Conservation (phyloP, 1,140 invertebrate species). For the Wasmannia auropunctata region DNA sequence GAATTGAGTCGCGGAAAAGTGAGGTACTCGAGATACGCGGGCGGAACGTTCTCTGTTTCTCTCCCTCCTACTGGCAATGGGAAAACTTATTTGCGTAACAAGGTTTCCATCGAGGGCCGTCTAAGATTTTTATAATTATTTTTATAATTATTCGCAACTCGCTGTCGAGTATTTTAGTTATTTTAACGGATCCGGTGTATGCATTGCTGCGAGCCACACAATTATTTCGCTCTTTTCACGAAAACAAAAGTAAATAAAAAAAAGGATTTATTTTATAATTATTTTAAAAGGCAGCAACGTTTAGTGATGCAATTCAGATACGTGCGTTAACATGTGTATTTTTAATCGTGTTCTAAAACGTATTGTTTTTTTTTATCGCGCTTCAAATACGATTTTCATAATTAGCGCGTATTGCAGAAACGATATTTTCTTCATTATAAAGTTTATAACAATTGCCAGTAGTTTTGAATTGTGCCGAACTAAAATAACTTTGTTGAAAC, state of each 20-base stretch:
- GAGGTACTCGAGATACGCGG: background rate
- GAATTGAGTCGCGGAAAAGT: constrained; percentile 34
- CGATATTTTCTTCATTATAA: background rate
- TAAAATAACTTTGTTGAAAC: background rate
- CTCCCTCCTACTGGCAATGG: background rate
- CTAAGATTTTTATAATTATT: constrained; percentile 2
- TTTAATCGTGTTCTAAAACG: background rate
- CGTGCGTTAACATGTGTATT: background rate
- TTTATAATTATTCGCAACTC: background rate
- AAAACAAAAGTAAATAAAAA: background rate
- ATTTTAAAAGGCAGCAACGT: background rate
- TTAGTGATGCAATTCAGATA: background rate
- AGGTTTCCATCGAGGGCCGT: background rate
- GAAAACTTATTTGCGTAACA: background rate
- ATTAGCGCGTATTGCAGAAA: background rate
- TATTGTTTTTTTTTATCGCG: constrained; percentile 14
- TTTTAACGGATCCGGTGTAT: background rate
- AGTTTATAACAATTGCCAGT: background rate
- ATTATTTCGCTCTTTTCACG: background rate
- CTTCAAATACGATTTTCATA: background rate
- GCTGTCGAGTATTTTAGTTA: background rate
- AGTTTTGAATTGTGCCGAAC: background rate
- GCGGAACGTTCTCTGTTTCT: background rate
- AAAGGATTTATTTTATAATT: background rate
- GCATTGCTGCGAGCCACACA: background rate